Evolutionary conservation across 2,888 invertebrate genomes (phyloP), one percentile per base, ranked within the genome.

Genomic region (Arrhopalites spinosus): DNA sequence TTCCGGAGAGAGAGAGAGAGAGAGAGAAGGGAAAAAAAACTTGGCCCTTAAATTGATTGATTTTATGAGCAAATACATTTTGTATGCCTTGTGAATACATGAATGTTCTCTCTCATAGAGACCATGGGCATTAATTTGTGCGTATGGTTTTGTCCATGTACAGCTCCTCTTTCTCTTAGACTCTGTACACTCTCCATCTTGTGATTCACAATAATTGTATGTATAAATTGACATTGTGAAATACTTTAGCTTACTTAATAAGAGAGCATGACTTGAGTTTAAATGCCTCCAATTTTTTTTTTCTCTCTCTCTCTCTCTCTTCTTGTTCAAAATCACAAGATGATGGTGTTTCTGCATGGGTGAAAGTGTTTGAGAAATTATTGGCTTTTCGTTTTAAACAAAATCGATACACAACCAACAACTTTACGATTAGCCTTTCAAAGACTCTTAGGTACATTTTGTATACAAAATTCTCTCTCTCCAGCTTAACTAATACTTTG

Each of bases 61-160:
- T 56, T 53, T 70, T 43, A 30, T 30, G 36, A 36, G 23, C 56
- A 70, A 70, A 70, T 56, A 5, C 30, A 56, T 70, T 70, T 70
- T 36, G 56, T 36, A 56, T 70, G 36, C 23, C 30, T 43, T 27
- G 27, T 27, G n/a, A 53, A 53, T 20, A 53, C 53, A 5, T 8
- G 53, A 5, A 17, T 20, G n/a, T 20, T 20, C 53, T 15, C 15
- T 15, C 17, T 53, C 17, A 53, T 20, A 53, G 15, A 17, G 20
- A 17, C 20, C 11, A 11, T 36, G 36, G 11, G 11, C 36, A 11
- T 36, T 36, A 36, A 36, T 7, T 36, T 36, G 36, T 36, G 36
- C 36, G 36, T 36, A 11, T 36, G 36, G 36, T 3, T 3, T 3
- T 36, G 36, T 36, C 5, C 11, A 11, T 36, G 36, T 36, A 36